Conservation (phyloP, 1,140 invertebrate species). For the Formica selysi region DNA sequence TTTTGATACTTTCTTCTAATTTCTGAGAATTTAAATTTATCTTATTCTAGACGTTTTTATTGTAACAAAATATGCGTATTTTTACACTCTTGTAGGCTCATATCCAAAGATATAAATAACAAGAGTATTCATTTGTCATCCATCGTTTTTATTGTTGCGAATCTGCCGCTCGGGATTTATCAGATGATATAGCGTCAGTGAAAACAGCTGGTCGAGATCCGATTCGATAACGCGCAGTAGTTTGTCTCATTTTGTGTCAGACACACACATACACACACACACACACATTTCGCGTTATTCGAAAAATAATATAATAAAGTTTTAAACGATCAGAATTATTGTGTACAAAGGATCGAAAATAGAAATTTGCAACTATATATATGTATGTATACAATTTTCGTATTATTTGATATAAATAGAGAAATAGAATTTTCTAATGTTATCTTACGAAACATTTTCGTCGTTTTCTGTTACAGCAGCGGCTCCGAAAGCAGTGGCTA, state of each 20-base stretch:
- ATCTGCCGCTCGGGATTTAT: neutral
- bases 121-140: neutral
- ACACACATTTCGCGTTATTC: neutral
- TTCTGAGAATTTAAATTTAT: too few relatives aligned
- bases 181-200: neutral
- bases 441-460: neutral
- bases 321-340: too few relatives aligned
- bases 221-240: constrained; percentile 37
- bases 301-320: constrained; percentile 6
- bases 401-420: neutral
- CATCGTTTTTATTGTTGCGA: neutral
- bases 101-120: too few relatives aligned
- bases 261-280: neutral
- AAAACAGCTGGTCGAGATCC: constrained; percentile 14
- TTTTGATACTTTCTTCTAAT: too few relatives aligned
- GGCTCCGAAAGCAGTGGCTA: constrained; percentile 93
- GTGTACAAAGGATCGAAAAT: neutral
- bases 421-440: neutral
- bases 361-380: neutral
- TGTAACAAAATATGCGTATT: too few relatives aligned
- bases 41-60: too few relatives aligned
- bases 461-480: constrained; percentile 85
- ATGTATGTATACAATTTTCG: neutral
- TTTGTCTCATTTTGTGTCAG: constrained; percentile 33
- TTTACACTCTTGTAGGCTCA: too few relatives aligned